Base-by-base conservation (phyloP, 1,140 invertebrate species). In the Homarus americanus region DNA sequence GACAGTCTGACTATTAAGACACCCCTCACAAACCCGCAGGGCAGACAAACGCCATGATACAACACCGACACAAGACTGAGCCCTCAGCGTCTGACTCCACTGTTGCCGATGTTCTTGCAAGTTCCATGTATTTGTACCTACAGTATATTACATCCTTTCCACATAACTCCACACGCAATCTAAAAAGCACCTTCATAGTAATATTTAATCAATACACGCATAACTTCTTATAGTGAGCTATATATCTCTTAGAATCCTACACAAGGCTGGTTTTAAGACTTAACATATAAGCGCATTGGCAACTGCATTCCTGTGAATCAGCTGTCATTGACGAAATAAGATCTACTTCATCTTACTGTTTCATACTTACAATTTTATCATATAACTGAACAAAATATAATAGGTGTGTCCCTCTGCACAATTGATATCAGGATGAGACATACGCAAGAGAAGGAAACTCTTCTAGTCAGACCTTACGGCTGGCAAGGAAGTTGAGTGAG, bases 271-370 rank as follows among this genome's bases (percentile, higher is more conserved):
- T 15, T 20, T 20, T 1, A 20, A 58, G 53, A 15, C 4, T 24
- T 58, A 28, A 9, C n/a, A 32, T 32, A 69, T 69, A 69, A 12
- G 63, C 63, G n/a, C 63, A 69, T 5, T 69, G 63, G 63, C 63
- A 69, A 69, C 63, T 69, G 63, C 63, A 69, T 69, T 69, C 63
- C 63, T 24, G n/a, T 69, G 63, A 69, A 69, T 69, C 63, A 69
- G 63, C 63, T 69, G 63, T 69, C 63, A 69, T 69, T 69, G 63
- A 69, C 63, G 63, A 69, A 69, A 69, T 32, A 69, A 69, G 63
- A 28, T 69, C 63, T 69, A 69, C n/a, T 32, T 32, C 10, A 32
- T 5, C 1, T 69, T 69, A 28, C 28, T 32, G 10, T 32, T 9
- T 7, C 2, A 69, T n/a, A 32, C 63, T 32, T 32, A 2, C 20